These are phyloP conservation scores for Rhingia rostrata DNA, from an alignment of 2,888 invertebrate species.

Conservation along the genomic window DNA sequence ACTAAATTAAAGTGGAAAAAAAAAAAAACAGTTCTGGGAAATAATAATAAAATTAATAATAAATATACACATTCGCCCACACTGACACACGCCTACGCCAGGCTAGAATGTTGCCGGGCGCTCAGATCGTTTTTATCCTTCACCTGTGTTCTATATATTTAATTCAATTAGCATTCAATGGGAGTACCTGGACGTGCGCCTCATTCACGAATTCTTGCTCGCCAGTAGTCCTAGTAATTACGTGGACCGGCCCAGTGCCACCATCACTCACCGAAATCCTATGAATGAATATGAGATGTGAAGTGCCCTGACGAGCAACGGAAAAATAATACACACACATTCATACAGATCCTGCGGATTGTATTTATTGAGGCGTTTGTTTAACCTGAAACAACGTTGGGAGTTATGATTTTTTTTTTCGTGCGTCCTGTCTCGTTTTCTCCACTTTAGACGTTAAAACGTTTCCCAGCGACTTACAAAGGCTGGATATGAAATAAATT, in stretches of 20 bases:
- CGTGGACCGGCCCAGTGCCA: conserved; percentile 33
- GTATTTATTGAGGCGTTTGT: conserved; percentile 66
- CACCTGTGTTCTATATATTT: conserved; percentile 66
- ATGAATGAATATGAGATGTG: conserved; percentile 35
- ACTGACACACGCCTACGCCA: conserved; percentile 4
- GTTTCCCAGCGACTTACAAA: too few species aligned
- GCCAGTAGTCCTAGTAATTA: conserved; percentile 39
- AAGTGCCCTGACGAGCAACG: conserved; percentile 20
- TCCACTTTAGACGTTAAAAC: too few species aligned
- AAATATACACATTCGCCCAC: conserved; percentile 58
- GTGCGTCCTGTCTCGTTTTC: neutral
- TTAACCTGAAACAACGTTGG: too few species aligned
- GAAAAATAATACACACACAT: conserved; percentile 25
- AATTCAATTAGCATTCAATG: conserved; percentile 71
- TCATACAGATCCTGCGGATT: conserved; percentile 56
- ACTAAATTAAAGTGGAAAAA: conserved; percentile 32
- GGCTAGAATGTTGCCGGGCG: neutral
- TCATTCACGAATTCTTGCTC: conserved; percentile 40
- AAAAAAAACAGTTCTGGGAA: conserved; percentile 11
- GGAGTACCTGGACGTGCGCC: conserved; percentile 43
- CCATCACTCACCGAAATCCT: conserved; percentile 10
- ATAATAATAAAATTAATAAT: conserved; percentile 73
- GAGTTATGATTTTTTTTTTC: too few species aligned
- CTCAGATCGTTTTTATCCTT: conserved; percentile 41
- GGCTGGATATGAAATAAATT: too few species aligned